Evolutionary conservation across 1,140 invertebrate species (phyloP).

Genomic region (Condylostylus longicornis): DNA sequence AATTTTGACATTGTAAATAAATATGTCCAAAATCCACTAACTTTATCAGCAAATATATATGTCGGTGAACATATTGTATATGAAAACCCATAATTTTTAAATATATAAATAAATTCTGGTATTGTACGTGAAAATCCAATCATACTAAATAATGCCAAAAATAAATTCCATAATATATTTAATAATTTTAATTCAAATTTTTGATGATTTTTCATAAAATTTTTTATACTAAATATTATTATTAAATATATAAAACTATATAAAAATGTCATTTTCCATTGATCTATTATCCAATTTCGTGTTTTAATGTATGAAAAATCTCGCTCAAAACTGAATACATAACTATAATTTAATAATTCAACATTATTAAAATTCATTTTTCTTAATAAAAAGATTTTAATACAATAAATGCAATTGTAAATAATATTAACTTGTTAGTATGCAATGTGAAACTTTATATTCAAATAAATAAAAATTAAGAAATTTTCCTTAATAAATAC

Average conservation of each 20-base stretch:
- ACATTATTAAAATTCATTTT: too few relatives aligned
- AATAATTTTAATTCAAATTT: slow-evolving; percentile 66
- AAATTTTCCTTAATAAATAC: too few relatives aligned
- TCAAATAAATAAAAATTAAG: too few relatives aligned
- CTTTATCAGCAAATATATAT: slow-evolving; percentile 72
- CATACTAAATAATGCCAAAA: slow-evolving; percentile 85
- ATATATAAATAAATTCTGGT: slow-evolving; percentile 72
- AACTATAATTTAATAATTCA: slow-evolving; percentile 85
- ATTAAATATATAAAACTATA: slow-evolving; percentile 85
- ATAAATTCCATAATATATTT: slow-evolving; percentile 81
- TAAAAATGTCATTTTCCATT: slow-evolving; percentile 89
- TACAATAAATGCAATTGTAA: too few relatives aligned
- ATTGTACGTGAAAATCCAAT: slow-evolving; percentile 75
- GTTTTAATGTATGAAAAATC: slow-evolving; percentile 78
- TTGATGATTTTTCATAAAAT: slow-evolving; percentile 79
- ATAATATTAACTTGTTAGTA: too few relatives aligned
- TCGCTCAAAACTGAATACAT: slow-evolving; percentile 87
- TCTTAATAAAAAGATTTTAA: too few relatives aligned
- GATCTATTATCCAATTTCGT: slow-evolving; percentile 84
- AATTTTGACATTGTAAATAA: slow-evolving; percentile 90
- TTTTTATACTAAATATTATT: slow-evolving; percentile 81
- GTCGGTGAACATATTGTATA: slow-evolving; percentile 88
- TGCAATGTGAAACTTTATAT: too few relatives aligned
- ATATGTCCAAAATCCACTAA: slow-evolving; percentile 91
- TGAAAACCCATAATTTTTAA: slow-evolving; percentile 77